Conservation (phyloP, 2,888 invertebrate species). For the Salpingus planirostris region DNA sequence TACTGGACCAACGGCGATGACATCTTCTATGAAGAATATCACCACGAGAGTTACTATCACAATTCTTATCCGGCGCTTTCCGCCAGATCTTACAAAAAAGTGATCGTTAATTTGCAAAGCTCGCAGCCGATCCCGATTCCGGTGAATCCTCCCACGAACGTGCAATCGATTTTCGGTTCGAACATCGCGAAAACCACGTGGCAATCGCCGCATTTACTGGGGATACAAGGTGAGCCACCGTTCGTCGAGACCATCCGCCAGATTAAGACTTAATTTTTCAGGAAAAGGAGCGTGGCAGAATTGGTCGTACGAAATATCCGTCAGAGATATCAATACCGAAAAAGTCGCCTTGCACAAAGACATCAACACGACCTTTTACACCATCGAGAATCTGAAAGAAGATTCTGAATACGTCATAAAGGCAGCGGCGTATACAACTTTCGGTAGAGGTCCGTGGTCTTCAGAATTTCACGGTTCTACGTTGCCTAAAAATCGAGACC, state of each 20-base stretch:
- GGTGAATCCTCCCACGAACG: constrained; percentile 64
- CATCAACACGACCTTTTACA: constrained; percentile 53
- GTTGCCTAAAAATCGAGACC: constrained; percentile 50
- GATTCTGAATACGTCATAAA: constrained; percentile 69
- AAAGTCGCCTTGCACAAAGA: constrained; percentile 39
- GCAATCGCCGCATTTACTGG: constrained; percentile 68
- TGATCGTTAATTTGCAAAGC: constrained; percentile 52
- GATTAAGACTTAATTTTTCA: constrained; percentile 21
- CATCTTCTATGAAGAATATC: constrained; percentile 72
- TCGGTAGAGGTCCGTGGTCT: constrained; percentile 74
- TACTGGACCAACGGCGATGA: constrained; percentile 79
- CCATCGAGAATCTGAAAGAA: constrained; percentile 61
- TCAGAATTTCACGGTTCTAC: constrained; percentile 66
- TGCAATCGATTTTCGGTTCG: constrained; percentile 75
- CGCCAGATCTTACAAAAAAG: constrained; percentile 34
- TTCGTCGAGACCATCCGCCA: background rate
- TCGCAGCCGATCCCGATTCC: constrained; percentile 75
- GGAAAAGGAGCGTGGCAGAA: constrained; percentile 58
- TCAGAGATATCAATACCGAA: constrained; percentile 47
- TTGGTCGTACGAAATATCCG: constrained; percentile 70
- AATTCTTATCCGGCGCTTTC: constrained; percentile 57
- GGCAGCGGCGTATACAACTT: constrained; percentile 68
- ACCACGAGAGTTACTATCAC: constrained; percentile 64
- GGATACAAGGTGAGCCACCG: constrained; percentile 58
- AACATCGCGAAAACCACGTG: constrained; percentile 71